Conservation (phyloP, 2,888 invertebrate genomes). For the Ichneumoninae sp. region DNA sequence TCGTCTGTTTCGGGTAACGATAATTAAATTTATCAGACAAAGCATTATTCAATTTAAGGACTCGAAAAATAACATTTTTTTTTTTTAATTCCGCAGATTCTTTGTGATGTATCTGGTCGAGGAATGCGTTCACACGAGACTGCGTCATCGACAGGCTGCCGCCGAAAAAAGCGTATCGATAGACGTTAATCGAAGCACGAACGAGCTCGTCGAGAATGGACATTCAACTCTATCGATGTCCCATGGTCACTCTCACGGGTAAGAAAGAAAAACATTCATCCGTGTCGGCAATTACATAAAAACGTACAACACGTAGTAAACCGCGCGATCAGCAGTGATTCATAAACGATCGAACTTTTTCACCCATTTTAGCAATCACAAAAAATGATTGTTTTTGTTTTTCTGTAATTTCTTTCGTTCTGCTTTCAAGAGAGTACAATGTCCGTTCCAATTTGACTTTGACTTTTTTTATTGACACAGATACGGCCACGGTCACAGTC, state of each 20-base stretch:
- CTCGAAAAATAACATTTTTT: no score
- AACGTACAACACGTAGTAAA: not conserved
- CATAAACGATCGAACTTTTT: slow-evolving; percentile 22
- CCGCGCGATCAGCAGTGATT: not conserved
- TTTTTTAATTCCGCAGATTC: slow-evolving; percentile 72
- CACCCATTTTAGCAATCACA: not conserved
- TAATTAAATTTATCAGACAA: not conserved
- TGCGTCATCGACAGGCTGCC: slow-evolving; percentile 81
- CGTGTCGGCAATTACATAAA: slow-evolving; percentile 17
- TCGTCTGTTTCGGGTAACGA: slow-evolving; percentile 87
- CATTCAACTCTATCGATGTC: slow-evolving; percentile 53
- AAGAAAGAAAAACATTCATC: slow-evolving; percentile 63
- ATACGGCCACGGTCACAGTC: slow-evolving; percentile 76
- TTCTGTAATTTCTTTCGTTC: slow-evolving; percentile 6
- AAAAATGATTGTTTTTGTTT: not conserved
- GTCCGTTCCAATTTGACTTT: slow-evolving; percentile 12
- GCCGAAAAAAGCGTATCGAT: slow-evolving; percentile 60
- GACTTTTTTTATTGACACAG: slow-evolving; percentile 34
- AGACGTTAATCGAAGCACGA: slow-evolving; percentile 78
- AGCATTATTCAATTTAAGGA: not conserved
- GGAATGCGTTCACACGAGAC: slow-evolving; percentile 90
- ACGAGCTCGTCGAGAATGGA: slow-evolving; percentile 80
- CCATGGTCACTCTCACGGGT: slow-evolving; percentile 73
- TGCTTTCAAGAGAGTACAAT: slow-evolving; percentile 33
- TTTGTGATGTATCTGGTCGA: slow-evolving; percentile 88